Evolutionary conservation across 1,140 invertebrate genomes (phyloP), one percentile per base, ranked within the genome.

Genomic region (Ctenoplectra terminalis): DNA sequence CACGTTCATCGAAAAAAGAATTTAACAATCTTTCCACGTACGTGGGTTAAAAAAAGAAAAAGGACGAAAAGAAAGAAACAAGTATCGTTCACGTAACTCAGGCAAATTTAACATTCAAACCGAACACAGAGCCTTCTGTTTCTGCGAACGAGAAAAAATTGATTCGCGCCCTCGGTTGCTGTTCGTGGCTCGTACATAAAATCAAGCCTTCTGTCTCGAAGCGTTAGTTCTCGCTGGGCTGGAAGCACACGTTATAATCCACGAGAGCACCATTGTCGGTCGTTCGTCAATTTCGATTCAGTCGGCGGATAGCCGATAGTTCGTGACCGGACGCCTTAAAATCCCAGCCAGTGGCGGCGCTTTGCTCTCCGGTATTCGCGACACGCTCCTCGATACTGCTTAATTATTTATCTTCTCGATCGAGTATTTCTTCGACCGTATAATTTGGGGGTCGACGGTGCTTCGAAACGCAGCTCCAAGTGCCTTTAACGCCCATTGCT

Each of bases 391-490:
- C 85, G 64, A 73, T 77, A 81, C 87, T 89, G 87, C 85, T 91
- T 90, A 92, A 92, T 92, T 91, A 91, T 91, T 90, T 91, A 92
- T 92, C 85, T 84, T 71, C 83, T 76, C 86, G 85, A 91, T 85
- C 87, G 79, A 74, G 81, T 85, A 89, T 86, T 90, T 88, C 84
- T 87, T 88, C 80, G 83, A 43, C n/a, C 87, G 88, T 87, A 89
- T 90, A 87, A 90, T 90, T 90, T 81, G 82, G 60, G 40, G 82
- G 48, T 84, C 82, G 82, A 60, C 52, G 79, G 67, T 43, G 73
- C 54, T 75, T 83, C 80, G 82, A 82, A 81, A 88, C 85, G 64
- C 73, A 50, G 7, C 5, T 63, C 43, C 50, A 72, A 63, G 76
- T 73, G 74, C 76, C 77, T 80, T n/a, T n/a, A n/a, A n/a, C n/a